Percentiles rank a stretch among this genome's conserved stretches.
phyloP scores from a whole-genome alignment of 2,888 invertebrate species.

The Villa cingulata region DNA sequence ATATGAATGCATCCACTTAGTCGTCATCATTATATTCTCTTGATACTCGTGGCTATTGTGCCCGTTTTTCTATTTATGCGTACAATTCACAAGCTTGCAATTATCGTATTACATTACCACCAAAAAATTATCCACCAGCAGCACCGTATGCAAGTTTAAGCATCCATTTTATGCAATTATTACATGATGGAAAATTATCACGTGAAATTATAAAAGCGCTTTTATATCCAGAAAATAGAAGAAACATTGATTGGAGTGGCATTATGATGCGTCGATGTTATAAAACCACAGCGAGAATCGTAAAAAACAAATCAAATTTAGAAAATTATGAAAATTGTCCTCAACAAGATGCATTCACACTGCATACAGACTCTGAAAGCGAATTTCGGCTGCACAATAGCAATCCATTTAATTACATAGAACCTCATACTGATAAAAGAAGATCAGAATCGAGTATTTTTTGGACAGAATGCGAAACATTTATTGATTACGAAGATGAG shows the following conservation, averaged over 20 bases:
- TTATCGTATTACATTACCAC: constrained; percentile 48
- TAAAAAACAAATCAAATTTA: constrained; percentile 22
- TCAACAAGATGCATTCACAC: constrained; percentile 44
- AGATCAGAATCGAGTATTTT: constrained; percentile 30
- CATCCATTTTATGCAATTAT: constrained; percentile 59
- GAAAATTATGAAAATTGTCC: constrained; percentile 20
- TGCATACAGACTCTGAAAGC: constrained; percentile 34
- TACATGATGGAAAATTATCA: constrained; percentile 56
- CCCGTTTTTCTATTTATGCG: constrained; percentile 39
- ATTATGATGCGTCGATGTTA: constrained; percentile 42
- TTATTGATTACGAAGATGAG: constrained; percentile 37
- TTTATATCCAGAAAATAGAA: constrained; percentile 49
- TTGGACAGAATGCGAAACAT: constrained; percentile 36
- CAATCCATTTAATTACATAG: constrained; percentile 52
- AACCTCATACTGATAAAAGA: constrained; percentile 44
- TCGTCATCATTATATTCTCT: constrained; percentile 26
- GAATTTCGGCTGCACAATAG: constrained; percentile 39
- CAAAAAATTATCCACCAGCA: constrained; percentile 59
- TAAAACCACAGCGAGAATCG: constrained; percentile 33
- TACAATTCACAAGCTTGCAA: constrained; percentile 31
- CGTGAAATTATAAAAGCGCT: constrained; percentile 59
- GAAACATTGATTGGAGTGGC: constrained; percentile 39
- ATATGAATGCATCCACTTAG: constrained; percentile 5
- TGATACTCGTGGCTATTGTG: constrained; percentile 43
- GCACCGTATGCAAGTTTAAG: constrained; percentile 67